A percentile compares a stretch with the other conserved stretches of the same genome.
Conservation (phyloP, 2,888 invertebrate genomes). For the Nipponacmea schrenckii region DNA sequence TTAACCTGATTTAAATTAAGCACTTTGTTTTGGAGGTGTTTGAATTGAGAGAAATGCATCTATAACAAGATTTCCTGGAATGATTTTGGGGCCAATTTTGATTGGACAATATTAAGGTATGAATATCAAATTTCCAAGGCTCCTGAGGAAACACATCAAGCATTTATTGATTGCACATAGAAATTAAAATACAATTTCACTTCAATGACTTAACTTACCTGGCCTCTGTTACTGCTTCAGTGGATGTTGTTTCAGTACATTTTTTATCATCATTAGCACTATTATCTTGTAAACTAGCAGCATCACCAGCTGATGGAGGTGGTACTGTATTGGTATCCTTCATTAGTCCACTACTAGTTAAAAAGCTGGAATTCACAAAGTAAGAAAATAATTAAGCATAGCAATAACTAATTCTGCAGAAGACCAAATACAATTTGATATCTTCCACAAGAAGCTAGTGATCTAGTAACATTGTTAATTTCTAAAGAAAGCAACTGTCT, state of each 20-base stretch:
- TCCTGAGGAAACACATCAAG: conserved; percentile 5
- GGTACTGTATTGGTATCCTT: conserved; percentile 31
- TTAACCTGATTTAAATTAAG: no score
- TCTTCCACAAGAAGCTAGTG: no score
- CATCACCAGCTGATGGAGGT: conserved; percentile 11
- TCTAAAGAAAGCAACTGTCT: no score
- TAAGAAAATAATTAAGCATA: neutral
- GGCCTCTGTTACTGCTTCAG: conserved; percentile 18
- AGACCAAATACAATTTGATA: neutral
- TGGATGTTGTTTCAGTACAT: conserved; percentile 21
- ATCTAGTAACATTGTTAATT: no score
- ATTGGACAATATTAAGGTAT: neutral
- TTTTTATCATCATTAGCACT: conserved; percentile 28
- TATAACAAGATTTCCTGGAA: no score
- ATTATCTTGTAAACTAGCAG: conserved; percentile 9
- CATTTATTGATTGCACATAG: no score
- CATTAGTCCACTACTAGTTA: conserved; percentile 48
- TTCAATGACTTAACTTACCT: neutral
- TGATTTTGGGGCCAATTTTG: no score
- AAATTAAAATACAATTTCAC: no score
- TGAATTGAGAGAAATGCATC: no score
- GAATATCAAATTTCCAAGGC: neutral
- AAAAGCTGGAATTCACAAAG: conserved; percentile 41
- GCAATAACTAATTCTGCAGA: neutral
- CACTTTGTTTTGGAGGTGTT: no score